Conservation (phyloP, 2,797 vertebrate genomes). For the Pseudopleuronectes americanus region DNA sequence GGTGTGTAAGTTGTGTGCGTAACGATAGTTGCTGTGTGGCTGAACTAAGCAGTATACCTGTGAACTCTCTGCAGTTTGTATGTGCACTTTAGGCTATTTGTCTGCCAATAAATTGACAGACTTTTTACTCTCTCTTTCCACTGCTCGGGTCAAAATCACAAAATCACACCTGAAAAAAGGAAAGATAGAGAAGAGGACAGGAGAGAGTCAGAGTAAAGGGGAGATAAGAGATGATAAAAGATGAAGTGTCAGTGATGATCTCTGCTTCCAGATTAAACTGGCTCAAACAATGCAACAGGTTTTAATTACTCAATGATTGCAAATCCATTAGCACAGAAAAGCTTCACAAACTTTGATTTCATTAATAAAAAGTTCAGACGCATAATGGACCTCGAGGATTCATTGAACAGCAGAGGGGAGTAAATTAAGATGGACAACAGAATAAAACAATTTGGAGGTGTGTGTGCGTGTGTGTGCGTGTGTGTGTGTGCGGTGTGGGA, state of each 20-base stretch:
- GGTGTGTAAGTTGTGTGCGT: too few species aligned
- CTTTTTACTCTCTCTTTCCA: too few species aligned
- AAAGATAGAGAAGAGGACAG: background rate
- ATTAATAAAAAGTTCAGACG: conserved; percentile 36
- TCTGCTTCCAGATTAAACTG: background rate
- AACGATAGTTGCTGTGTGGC: too few species aligned
- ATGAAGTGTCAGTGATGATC: conserved; percentile 13
- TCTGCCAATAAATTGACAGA: background rate
- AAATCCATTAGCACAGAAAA: conserved; percentile 22
- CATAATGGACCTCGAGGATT: conserved; percentile 31
- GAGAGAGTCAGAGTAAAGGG: background rate
- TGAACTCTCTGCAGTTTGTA: background rate
- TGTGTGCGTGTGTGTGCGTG: conserved; percentile 22
- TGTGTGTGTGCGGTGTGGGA: conserved; percentile 26
- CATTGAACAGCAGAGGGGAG: conserved; percentile 13
- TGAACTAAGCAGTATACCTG: background rate
- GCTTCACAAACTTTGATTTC: conserved; percentile 28
- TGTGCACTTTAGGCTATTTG: background rate
- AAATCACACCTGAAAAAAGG: background rate
- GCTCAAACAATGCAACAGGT: background rate
- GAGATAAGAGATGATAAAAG: conserved; percentile 9
- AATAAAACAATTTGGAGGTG: conserved; percentile 44
- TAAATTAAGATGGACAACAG: conserved; percentile 59
- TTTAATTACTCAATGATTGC: conserved; percentile 9
- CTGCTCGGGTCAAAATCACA: background rate